Conservation (phyloP, 2,113 vertebrate genomes). For the Chunga burmeisteri region DNA sequence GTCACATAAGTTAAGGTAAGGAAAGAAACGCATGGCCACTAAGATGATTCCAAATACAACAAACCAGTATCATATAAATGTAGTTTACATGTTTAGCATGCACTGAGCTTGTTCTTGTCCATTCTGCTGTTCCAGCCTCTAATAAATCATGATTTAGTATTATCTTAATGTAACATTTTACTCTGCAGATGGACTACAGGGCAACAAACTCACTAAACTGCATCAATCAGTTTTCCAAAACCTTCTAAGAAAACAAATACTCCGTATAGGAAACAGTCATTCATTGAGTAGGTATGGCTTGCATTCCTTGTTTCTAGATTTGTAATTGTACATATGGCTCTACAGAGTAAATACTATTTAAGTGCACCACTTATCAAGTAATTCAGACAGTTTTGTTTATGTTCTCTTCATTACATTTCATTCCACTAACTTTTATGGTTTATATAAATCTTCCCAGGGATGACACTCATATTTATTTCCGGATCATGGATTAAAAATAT, state of each 20-base stretch:
- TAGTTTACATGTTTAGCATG: neutral
- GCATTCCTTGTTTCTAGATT: neutral
- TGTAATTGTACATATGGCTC: neutral
- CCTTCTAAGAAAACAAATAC: neutral
- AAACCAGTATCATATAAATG: neutral
- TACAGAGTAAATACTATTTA: neutral
- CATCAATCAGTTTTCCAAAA: neutral
- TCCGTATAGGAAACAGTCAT: neutral
- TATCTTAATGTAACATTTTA: neutral
- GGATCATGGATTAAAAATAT: neutral
- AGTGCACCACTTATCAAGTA: neutral
- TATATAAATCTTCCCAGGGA: neutral
- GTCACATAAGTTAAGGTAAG: neutral
- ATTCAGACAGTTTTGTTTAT: neutral
- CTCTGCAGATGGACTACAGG: neutral
- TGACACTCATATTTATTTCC: neutral
- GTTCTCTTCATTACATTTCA: neutral
- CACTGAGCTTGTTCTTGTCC: neutral
- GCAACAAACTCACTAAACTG: neutral
- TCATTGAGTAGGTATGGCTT: neutral
- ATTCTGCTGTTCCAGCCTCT: neutral
- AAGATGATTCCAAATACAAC: neutral
- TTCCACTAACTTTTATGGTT: neutral
- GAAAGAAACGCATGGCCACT: neutral
- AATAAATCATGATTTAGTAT: neutral